These are phyloP conservation scores for Ophraella communa DNA, from an alignment of 2,888 invertebrate genomes.

Conservation along the genomic window DNA sequence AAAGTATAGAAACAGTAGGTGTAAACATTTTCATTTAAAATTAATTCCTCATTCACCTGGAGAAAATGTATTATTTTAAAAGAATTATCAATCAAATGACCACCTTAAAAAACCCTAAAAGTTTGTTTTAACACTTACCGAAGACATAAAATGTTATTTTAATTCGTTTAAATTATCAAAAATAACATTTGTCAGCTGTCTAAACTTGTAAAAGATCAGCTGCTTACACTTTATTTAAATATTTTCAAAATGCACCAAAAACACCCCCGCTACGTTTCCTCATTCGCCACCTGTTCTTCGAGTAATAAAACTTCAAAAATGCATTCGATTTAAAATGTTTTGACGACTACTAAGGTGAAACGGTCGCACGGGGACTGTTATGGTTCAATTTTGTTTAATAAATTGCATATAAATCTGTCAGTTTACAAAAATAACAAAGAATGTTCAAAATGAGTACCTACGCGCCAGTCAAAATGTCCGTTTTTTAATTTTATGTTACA, in stretches of 20 bases:
- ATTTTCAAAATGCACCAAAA: conserved; percentile 39
- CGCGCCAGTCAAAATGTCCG: neutral
- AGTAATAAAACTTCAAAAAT: conserved; percentile 36
- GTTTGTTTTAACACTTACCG: neutral
- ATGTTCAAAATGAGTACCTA: no score
- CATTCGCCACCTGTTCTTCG: conserved; percentile 45
- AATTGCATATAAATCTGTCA: neutral
- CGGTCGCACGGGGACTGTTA: neutral
- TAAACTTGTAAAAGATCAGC: conserved; percentile 32
- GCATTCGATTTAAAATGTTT: conserved; percentile 21
- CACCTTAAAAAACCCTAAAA: neutral
- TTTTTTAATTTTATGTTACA: neutral
- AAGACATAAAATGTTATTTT: no score
- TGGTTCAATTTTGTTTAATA: neutral
- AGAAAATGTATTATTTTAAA: neutral
- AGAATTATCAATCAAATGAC: neutral
- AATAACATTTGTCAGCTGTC: conserved; percentile 30
- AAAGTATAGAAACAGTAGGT: no score
- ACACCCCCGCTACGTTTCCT: conserved; percentile 47
- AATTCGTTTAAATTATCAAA: conserved; percentile 7
- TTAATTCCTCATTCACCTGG: no score
- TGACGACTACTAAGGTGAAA: neutral
- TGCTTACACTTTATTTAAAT: conserved; percentile 44
- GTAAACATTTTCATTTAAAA: neutral
- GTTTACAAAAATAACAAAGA: no score